Evolutionary conservation across 2,113 vertebrate genomes (phyloP).

Genomic region (Tetraodon nigroviridis): DNA sequence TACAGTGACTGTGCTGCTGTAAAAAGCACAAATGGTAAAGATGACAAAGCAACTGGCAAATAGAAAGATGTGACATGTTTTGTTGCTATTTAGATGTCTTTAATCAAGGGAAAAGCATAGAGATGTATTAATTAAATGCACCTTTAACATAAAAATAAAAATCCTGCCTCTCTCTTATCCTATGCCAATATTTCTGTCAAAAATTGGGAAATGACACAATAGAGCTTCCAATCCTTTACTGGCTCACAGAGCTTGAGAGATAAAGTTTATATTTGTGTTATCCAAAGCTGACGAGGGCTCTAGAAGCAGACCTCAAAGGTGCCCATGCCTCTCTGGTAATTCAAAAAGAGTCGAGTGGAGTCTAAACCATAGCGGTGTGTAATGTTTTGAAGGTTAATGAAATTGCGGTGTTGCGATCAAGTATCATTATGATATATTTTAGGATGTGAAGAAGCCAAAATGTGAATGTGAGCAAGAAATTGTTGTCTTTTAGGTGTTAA

Average conservation of each 20-base stretch:
- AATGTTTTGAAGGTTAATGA: no score
- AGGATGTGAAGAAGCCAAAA: not conserved
- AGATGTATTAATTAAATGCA: slow-evolving; percentile 20
- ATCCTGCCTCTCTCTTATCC: not conserved
- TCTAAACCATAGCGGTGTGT: no score
- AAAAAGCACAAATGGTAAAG: no score
- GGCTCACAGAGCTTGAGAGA: slow-evolving; percentile 21
- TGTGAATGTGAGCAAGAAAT: not conserved
- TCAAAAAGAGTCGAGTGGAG: no score
- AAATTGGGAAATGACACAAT: not conserved
- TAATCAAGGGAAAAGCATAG: slow-evolving; percentile 4
- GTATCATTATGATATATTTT: not conserved
- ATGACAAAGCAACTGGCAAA: not conserved
- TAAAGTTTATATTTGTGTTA: slow-evolving; percentile 36
- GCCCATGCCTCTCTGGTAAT: no score
- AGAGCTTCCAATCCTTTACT: no score
- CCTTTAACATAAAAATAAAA: not conserved
- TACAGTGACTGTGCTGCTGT: no score
- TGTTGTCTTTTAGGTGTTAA: not conserved
- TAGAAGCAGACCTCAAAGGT: not conserved
- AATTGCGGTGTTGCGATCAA: not conserved
- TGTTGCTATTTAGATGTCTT: not conserved
- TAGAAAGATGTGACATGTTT: not conserved
- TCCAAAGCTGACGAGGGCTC: slow-evolving; percentile 17
- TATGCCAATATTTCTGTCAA: not conserved